Evolutionary conservation across 1,140 invertebrate species (phyloP).

Genomic region (Formica exsecta): DNA sequence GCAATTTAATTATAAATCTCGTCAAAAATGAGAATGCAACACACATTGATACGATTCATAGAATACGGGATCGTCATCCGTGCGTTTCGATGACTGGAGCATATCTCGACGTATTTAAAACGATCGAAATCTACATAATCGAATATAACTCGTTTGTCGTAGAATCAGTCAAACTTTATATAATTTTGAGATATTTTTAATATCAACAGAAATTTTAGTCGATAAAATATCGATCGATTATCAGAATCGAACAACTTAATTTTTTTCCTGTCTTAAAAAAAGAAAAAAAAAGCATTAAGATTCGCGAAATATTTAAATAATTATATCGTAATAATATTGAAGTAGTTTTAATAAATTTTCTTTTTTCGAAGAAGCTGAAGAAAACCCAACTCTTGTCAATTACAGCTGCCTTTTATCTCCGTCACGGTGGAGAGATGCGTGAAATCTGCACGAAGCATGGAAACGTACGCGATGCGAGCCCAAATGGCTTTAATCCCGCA

Average conservation of each 20-base stretch:
- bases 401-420: constrained; percentile 34
- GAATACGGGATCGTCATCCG: constrained; percentile 3
- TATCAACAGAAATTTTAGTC: not conserved
- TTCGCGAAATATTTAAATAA: not conserved
- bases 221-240: not conserved
- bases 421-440: not conserved
- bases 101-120: constrained; percentile 1
- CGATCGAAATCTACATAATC: not conserved
- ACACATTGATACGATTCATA: not conserved
- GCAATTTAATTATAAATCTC: constrained; percentile 51
- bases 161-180: not conserved
- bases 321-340: not conserved
- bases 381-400: constrained; percentile 38
- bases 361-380: not conserved
- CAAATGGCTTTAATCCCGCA: not conserved
- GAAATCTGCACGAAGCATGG: not conserved
- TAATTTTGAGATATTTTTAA: constrained; percentile 2
- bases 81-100: constrained; percentile 22
- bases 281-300: not conserved
- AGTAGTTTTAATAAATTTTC: not conserved
- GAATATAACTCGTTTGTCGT: not conserved
- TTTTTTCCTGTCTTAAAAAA: not conserved
- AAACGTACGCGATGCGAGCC: constrained; percentile 24
- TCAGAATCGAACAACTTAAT: not conserved
- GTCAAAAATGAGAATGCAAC: not conserved